phyloP scores from a whole-genome alignment of 1,140 invertebrate species.

The Tigriopus japonicus region DNA sequence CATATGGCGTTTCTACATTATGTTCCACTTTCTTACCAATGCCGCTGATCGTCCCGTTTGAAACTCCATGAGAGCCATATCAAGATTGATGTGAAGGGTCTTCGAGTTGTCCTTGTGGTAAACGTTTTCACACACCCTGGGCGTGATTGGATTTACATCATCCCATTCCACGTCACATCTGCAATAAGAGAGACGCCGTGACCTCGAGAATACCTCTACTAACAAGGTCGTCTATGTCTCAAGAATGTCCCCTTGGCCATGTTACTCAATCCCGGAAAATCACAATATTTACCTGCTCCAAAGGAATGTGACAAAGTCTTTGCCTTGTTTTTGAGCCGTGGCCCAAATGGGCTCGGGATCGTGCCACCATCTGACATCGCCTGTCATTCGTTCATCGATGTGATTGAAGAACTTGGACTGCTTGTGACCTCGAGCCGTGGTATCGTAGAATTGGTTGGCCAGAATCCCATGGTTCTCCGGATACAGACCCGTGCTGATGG shows the following conservation, averaged over 20 bases:
- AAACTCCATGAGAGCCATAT: constrained; percentile 12
- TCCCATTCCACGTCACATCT: constrained; percentile 5
- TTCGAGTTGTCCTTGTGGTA: constrained; percentile 13
- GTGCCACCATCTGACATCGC: constrained; percentile 12
- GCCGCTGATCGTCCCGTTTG: constrained; percentile 9
- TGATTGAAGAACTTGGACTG: neutral
- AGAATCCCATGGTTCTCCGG: constrained; percentile 12
- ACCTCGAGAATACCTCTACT: too few species aligned
- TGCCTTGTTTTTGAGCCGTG: neutral
- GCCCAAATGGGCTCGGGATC: constrained; percentile 11
- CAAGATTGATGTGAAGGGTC: constrained; percentile 10
- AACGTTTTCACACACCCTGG: constrained; percentile 6
- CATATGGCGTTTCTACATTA: too few species aligned
- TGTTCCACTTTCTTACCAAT: constrained; percentile 3
- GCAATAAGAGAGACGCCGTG: neutral
- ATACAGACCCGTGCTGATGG: constrained; percentile 11
- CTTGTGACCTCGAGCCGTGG: neutral
- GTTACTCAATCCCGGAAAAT: too few species aligned
- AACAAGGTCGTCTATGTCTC: too few species aligned
- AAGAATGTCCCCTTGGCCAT: too few species aligned
- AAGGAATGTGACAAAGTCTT: constrained; percentile 8
- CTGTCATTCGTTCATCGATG: constrained; percentile 1
- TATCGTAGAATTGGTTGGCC: constrained; percentile 12
- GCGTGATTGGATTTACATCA: neutral
- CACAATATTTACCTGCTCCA: constrained; percentile 1